A percentile compares a stretch with the other conserved stretches of the same genome.
These are phyloP conservation scores for Florisuga fusca DNA, from an alignment of 2,797 vertebrate genomes.

Conservation along the genomic window DNA sequence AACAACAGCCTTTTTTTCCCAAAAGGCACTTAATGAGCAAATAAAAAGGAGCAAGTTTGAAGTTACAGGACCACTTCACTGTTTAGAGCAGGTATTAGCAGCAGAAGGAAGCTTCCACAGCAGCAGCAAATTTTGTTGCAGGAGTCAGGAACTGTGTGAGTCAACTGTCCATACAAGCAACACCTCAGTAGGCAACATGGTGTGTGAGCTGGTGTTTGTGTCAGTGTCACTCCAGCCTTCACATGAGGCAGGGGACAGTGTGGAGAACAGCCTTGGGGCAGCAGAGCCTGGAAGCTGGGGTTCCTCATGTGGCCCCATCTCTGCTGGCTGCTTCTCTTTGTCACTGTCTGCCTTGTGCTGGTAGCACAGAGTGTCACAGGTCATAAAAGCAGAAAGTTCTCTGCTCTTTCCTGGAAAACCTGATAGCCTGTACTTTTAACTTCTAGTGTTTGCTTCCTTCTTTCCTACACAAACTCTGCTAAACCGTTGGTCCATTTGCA, in stretches of 20 bases:
- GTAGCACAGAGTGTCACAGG: fast-evolving
- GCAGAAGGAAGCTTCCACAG: neutral
- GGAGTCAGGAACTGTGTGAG: neutral
- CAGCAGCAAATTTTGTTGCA: neutral
- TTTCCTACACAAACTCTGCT: neutral
- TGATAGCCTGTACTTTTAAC: neutral
- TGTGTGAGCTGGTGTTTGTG: neutral
- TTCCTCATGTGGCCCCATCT: neutral
- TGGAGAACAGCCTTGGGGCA: neutral
- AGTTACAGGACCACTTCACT: neutral
- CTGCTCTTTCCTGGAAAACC: neutral
- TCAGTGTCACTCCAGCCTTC: neutral
- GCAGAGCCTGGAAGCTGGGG: neutral
- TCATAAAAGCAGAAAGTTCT: neutral
- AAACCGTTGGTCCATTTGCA: neutral
- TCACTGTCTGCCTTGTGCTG: neutral
- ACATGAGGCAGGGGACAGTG: neutral
- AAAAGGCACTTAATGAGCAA: neutral
- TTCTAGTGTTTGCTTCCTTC: neutral
- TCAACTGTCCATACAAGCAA: neutral
- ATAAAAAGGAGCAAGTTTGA: neutral
- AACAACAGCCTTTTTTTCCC: neutral
- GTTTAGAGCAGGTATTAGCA: neutral
- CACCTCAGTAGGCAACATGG: neutral
- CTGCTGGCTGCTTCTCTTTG: neutral